Percentiles rank a stretch among this genome's conserved stretches.
Evolutionary conservation across 1,140 invertebrate species (phyloP).

Genomic region (Caenorhabditis brenneri): DNA sequence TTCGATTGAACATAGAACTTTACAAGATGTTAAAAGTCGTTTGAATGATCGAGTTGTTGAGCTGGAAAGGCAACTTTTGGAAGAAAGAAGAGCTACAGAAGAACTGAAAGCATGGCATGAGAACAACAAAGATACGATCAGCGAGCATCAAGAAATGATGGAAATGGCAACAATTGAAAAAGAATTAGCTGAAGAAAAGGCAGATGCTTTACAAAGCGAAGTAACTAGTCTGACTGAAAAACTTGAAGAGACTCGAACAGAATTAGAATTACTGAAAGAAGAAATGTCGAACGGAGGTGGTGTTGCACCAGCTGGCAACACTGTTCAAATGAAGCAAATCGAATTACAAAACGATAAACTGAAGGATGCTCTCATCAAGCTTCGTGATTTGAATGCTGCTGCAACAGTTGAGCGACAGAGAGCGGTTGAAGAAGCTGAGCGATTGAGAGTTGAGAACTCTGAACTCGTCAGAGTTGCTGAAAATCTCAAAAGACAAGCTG

Average conservation of each 20-base stretch:
- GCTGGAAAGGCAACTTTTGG: constrained; percentile 24
- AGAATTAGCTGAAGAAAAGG: constrained; percentile 97
- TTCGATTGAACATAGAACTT: not conserved
- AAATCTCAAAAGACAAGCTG: constrained; percentile 84
- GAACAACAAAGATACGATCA: constrained; percentile 84
- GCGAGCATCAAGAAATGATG: constrained; percentile 86
- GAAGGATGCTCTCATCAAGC: constrained; percentile 86
- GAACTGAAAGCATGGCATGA: constrained; percentile 79
- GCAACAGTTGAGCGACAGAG: constrained; percentile 45
- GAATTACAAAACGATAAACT: constrained; percentile 90
- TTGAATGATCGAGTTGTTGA: constrained; percentile 1
- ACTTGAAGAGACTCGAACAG: constrained; percentile 87
- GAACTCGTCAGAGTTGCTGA: constrained; percentile 75
- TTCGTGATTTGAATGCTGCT: constrained; percentile 54
- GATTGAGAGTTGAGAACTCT: constrained; percentile 46
- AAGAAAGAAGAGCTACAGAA: constrained; percentile 52
- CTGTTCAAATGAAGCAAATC: constrained; percentile 88
- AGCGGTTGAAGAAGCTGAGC: constrained; percentile 44
- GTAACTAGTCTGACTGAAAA: constrained; percentile 51
- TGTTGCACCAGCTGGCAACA: constrained; percentile 74
- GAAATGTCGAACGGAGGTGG: constrained; percentile 81
- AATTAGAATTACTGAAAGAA: constrained; percentile 86
- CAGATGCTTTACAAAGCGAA: constrained; percentile 62
- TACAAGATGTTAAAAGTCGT: constrained; percentile 8
- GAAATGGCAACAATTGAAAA: constrained; percentile 97